These are phyloP conservation scores for Calliscelio sp. DNA, from an alignment of 2,888 invertebrate genomes.

Conservation along the genomic window DNA sequence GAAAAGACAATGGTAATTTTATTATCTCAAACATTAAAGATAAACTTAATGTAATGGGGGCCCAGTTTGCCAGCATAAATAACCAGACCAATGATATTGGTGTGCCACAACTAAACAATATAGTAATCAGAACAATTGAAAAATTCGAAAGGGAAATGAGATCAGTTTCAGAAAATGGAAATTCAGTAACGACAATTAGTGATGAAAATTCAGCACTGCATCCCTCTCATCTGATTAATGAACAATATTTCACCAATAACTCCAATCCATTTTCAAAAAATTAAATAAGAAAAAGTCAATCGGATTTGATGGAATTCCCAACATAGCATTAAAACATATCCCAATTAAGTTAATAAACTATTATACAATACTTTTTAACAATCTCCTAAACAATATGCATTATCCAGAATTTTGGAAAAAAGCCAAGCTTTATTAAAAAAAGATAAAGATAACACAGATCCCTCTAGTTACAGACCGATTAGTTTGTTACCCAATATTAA, in stretches of 20 bases:
- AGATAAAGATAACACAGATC: too few relatives aligned
- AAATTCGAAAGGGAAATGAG: neutral
- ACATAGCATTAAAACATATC: neutral
- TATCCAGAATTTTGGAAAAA: neutral
- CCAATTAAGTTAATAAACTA: neutral
- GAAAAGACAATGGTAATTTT: too few relatives aligned
- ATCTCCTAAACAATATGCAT: neutral
- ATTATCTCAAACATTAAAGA: too few relatives aligned
- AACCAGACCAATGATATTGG: too few relatives aligned
- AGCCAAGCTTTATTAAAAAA: too few relatives aligned
- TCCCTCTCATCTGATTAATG: too few relatives aligned
- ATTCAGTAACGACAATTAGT: too few relatives aligned
- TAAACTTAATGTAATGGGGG: too few relatives aligned
- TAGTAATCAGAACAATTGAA: too few relatives aligned
- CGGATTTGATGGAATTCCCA: constrained; percentile 2
- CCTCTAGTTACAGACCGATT: neutral
- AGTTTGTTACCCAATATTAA: constrained; percentile 4
- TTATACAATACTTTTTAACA: neutral
- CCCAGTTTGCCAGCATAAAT: too few relatives aligned
- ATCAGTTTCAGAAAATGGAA: neutral
- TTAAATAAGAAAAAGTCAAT: neutral
- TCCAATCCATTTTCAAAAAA: neutral
- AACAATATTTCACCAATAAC: too few relatives aligned
- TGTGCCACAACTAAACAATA: neutral
- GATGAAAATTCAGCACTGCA: too few relatives aligned